Evolutionary conservation across 2,797 vertebrate genomes (phyloP), one percentile per base, ranked within the genome.

Genomic region (Alfaro cultratus): DNA sequence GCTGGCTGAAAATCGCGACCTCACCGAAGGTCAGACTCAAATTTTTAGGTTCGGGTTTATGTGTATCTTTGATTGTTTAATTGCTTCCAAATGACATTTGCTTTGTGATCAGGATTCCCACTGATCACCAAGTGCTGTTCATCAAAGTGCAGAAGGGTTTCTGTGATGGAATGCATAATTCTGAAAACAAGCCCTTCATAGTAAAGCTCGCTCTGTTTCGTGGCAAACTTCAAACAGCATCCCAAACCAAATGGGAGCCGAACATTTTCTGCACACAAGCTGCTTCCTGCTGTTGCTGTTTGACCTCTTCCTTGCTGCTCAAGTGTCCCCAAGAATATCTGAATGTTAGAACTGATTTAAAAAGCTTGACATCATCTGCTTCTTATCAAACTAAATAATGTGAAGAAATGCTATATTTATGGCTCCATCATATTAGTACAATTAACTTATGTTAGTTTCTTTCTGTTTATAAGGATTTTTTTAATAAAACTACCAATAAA

Each of bases 181-280:
- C 55, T 83, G 75, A 90, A 84, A 89, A 88, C 83, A 92, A 81
- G 39, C 64, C 80, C 67, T 86, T 82, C 82, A 72, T 84, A 86
- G 83, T 75, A 91, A 91, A 90, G 81, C 39, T 49, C 70, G 76
- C 87, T 83, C 43, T 84, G 86, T 94, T 92, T 84, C 80, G 84
- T 89, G 79, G 39, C 80, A 57, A 84, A 87, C 92, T 89, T 94
- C 91, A 92, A 95, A 92, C 84, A n/a, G 88, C 78, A 82, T 90
- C 85, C 83, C n/a, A 85, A 89, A 89, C 82, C 88, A 84, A 87
- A 88, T 15, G 84, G 78, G 80, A 87, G 73, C 36, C 41, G 67
- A 81, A 76, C 78, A 77, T 83, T 85, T 75, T 84, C 85, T 82
- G 85, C 77, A 87, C 84, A 84, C 67, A 89, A 75, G 76, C 84